Evolutionary conservation across 2,797 vertebrate species (phyloP).

Genomic region (Circus cinereus): DNA sequence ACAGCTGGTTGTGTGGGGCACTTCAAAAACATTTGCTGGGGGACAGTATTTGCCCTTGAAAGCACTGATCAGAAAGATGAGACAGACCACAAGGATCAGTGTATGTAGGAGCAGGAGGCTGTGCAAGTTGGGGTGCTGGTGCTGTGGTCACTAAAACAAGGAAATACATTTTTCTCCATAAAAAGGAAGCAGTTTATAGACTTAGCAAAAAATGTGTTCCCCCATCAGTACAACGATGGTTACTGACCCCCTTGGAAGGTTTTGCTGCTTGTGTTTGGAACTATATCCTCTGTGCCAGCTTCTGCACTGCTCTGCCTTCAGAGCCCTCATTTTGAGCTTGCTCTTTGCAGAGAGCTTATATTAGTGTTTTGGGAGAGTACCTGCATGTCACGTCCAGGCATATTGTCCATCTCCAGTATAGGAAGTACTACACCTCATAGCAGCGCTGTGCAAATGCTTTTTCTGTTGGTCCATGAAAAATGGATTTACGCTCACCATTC

Average conservation of each 20-base stretch:
- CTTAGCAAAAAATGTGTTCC: neutral
- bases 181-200: slow-evolving; percentile 7
- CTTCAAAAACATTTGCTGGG: neutral
- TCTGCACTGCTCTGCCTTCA: neutral
- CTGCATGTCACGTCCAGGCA: neutral
- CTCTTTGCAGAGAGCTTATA: neutral
- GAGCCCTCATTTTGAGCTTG: neutral
- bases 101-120: neutral
- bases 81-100: neutral
- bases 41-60: neutral
- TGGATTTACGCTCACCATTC: neutral
- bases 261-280: neutral
- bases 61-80: neutral
- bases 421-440: neutral
- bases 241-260: neutral
- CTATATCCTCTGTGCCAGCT: neutral
- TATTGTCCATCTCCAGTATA: neutral
- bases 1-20: neutral
- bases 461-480: neutral
- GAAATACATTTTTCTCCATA: neutral
- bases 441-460: neutral
- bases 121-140: neutral
- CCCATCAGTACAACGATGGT: neutral
- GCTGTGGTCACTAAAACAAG: neutral
- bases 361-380: neutral